These are phyloP conservation scores for Brachionus plicatilis DNA, from an alignment of 1,140 invertebrate species.

Conservation along the genomic window DNA sequence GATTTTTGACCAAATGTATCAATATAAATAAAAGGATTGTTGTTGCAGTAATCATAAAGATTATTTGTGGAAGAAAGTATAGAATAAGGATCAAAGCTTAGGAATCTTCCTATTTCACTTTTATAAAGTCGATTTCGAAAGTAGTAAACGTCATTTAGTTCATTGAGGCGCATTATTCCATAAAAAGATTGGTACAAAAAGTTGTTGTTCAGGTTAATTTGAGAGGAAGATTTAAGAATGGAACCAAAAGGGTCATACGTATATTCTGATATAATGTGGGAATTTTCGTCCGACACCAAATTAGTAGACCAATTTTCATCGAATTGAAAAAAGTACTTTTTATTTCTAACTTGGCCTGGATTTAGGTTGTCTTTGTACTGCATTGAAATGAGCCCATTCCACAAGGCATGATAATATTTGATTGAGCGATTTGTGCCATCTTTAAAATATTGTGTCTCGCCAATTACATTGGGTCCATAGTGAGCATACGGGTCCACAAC, in stretches of 20 bases:
- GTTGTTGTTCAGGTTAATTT: background rate
- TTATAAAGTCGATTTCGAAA: background rate
- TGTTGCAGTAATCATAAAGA: background rate
- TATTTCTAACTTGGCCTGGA: background rate
- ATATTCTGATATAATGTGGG: background rate
- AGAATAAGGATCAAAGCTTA: background rate
- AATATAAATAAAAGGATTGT: background rate
- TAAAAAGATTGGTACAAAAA: background rate
- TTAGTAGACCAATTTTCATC: background rate
- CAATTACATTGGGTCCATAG: background rate
- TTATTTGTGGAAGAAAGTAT: background rate
- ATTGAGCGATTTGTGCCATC: background rate
- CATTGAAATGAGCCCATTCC: background rate
- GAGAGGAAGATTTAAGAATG: background rate
- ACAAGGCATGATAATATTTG: background rate
- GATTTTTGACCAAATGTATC: background rate
- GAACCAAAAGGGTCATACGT: background rate
- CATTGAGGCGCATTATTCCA: background rate
- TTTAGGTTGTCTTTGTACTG: background rate
- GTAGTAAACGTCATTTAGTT: background rate
- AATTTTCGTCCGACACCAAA: background rate
- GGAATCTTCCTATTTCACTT: background rate
- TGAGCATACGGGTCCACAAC: background rate
- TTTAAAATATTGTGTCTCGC: background rate
- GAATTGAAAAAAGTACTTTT: background rate